A percentile compares a stretch with the other conserved stretches of the same genome.
These are phyloP conservation scores for Limnephilus marmoratus DNA, from an alignment of 2,888 invertebrate species.

Conservation along the genomic window DNA sequence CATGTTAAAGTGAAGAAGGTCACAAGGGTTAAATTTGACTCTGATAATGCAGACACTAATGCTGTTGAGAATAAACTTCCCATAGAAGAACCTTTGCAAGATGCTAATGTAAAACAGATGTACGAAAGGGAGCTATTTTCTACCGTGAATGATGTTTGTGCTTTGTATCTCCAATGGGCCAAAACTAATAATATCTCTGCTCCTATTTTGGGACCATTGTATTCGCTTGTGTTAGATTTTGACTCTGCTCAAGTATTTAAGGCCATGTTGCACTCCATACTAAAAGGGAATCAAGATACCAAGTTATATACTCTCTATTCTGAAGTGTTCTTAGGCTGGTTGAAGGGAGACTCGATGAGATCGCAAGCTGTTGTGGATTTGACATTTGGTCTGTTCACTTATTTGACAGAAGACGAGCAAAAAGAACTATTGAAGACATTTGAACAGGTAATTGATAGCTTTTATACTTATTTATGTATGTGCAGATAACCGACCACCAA, in stretches of 20 bases:
- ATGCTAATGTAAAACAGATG: conserved; percentile 26
- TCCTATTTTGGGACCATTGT: conserved; percentile 75
- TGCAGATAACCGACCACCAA: neutral
- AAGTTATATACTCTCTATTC: conserved; percentile 68
- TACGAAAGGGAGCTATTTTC: conserved; percentile 74
- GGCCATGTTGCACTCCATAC: conserved; percentile 70
- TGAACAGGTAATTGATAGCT: conserved; percentile 73
- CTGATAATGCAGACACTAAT: conserved; percentile 68
- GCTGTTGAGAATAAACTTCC: conserved; percentile 67
- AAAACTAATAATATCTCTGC: conserved; percentile 71
- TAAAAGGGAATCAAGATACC: conserved; percentile 64
- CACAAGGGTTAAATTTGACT: conserved; percentile 75
- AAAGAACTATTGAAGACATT: conserved; percentile 77
- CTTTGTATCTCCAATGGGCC: conserved; percentile 78
- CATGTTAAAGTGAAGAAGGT: conserved; percentile 69
- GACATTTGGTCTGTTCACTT: conserved; percentile 79
- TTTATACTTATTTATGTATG: too few species aligned
- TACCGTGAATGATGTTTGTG: conserved; percentile 74
- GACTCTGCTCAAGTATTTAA: conserved; percentile 76
- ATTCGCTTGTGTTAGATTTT: conserved; percentile 78
- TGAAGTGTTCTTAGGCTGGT: conserved; percentile 73
- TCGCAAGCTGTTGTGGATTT: conserved; percentile 79
- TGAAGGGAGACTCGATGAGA: conserved; percentile 75
- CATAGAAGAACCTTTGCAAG: neutral
- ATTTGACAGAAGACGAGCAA: conserved; percentile 77